Evolutionary conservation across 2,888 invertebrate genomes (phyloP).

Genomic region (Amphipoea oculea): DNA sequence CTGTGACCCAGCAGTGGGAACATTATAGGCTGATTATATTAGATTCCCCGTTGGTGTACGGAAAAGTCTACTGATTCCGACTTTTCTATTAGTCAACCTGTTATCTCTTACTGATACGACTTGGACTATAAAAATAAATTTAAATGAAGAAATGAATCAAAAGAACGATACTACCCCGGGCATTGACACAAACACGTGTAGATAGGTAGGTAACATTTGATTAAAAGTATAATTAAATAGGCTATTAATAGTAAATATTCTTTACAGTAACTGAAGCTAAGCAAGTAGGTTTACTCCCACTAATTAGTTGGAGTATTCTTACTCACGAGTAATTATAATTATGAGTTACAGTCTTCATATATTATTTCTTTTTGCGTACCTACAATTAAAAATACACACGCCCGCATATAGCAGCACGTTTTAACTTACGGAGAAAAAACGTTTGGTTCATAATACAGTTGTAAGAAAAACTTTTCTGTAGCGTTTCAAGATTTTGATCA

Average conservation of each 20-base stretch:
- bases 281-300: slow-evolving; percentile 1
- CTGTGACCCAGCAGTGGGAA: too few relatives aligned
- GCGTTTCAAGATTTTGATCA: slow-evolving; percentile 56
- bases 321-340: slow-evolving; percentile 26
- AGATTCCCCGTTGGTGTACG: neutral
- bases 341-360: slow-evolving; percentile 5
- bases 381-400: slow-evolving; percentile 11
- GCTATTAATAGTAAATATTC: slow-evolving; percentile 2
- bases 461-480: slow-evolving; percentile 45
- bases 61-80: neutral
- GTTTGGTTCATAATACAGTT: slow-evolving; percentile 2
- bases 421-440: slow-evolving; percentile 11
- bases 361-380: slow-evolving; percentile 22
- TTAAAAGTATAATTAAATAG: slow-evolving; percentile 6
- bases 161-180: neutral
- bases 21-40: too few relatives aligned
- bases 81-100: neutral
- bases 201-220: neutral
- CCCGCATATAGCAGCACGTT: neutral
- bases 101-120: neutral
- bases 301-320: slow-evolving; percentile 29
- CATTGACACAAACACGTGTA: neutral
- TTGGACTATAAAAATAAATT: neutral
- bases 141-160: neutral
- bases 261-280: slow-evolving; percentile 13